A percentile compares a stretch with the other conserved stretches of the same genome.
phyloP scores from a whole-genome alignment of 2,888 invertebrate species.

The Amblyteles armatorius region DNA sequence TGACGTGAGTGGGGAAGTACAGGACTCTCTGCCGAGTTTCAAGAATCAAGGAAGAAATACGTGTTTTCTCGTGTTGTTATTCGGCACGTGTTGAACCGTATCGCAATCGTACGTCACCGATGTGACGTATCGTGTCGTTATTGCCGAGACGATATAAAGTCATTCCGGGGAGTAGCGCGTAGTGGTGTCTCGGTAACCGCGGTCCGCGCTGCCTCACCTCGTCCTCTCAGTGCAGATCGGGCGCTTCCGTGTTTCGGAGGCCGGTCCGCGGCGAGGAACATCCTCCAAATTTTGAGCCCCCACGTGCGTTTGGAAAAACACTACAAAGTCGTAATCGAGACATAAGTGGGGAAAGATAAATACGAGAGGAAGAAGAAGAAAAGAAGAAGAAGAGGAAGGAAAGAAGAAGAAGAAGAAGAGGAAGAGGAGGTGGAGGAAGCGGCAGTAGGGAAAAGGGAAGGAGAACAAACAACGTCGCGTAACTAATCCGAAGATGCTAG shows the following conservation, averaged over 20 bases:
- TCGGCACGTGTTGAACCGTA: background rate
- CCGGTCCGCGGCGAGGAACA: background rate
- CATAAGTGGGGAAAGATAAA: background rate
- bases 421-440: background rate
- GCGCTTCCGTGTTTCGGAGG: constrained; percentile 43
- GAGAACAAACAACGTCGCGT: constrained; percentile 18
- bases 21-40: background rate
- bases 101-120: constrained; percentile 23
- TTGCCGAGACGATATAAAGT: constrained; percentile 37
- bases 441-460: background rate
- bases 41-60: constrained; percentile 22
- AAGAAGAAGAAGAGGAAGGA: background rate
- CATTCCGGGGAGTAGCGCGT: constrained; percentile 10
- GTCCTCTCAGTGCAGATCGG: constrained; percentile 39
- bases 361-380: background rate
- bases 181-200: constrained; percentile 20
- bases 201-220: background rate
- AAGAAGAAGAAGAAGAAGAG: background rate
- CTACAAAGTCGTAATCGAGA: background rate
- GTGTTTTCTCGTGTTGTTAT: background rate
- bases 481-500: constrained; percentile 72
- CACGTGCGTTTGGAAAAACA: background rate
- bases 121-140: constrained; percentile 41
- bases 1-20: background rate
- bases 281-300: background rate